Evolutionary conservation across 1,140 invertebrate genomes (phyloP).

Genomic region (Neodiprion pinetum): DNA sequence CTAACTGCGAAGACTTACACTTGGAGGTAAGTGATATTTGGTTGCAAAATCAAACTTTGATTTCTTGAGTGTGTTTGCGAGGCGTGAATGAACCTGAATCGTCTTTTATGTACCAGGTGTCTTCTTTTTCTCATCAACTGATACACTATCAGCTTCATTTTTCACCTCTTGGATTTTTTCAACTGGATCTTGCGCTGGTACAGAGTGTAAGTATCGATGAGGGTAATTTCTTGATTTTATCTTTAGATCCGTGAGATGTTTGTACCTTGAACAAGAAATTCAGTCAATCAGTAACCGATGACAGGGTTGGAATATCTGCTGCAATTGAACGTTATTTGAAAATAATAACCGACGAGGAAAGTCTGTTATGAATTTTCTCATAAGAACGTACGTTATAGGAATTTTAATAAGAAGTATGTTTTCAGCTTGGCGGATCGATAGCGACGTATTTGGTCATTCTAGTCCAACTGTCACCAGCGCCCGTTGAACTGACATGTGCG

Average conservation of each 20-base stretch:
- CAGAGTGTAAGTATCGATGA: background rate
- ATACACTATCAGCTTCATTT: background rate
- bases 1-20: background rate
- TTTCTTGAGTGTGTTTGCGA: no score
- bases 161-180: background rate
- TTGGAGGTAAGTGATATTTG: background rate
- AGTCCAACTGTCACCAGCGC: background rate
- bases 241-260: no score
- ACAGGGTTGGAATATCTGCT: no score
- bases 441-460: background rate
- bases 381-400: no score
- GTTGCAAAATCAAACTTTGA: no score
- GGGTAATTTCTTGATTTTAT: no score
- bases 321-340: no score
- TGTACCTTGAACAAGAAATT: no score
- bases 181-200: background rate
- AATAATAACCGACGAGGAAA: no score
- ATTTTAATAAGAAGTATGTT: background rate
- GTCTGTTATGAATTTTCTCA: no score
- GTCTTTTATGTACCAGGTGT: background rate
- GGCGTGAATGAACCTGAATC: no score
- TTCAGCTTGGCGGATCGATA: background rate
- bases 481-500: background rate
- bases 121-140: conserved; percentile 1
- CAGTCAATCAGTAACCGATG: no score